Conservation (phyloP, 1,140 invertebrate genomes). For the Caenorhabditis tropicalis region DNA sequence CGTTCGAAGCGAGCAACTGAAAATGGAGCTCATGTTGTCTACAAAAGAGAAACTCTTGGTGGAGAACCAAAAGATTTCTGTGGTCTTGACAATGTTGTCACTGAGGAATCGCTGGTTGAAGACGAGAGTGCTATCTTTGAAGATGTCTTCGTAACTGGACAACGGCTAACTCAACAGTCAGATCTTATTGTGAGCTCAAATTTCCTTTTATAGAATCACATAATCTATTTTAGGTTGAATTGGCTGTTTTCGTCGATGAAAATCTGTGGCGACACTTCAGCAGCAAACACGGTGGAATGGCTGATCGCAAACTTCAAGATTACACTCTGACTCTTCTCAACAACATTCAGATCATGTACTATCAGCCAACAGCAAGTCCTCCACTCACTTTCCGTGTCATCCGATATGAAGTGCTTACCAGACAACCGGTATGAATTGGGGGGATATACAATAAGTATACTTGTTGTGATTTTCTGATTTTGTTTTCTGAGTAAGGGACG, state of each 20-base stretch:
- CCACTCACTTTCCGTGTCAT: slow-evolving; percentile 67
- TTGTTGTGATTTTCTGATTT: background rate
- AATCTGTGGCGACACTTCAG: slow-evolving; percentile 69
- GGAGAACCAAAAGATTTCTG: slow-evolving; percentile 63
- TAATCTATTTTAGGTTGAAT: slow-evolving; percentile 61
- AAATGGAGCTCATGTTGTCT: slow-evolving; percentile 66
- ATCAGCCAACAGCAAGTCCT: slow-evolving; percentile 68
- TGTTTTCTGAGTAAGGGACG: background rate
- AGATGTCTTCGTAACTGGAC: slow-evolving; percentile 70
- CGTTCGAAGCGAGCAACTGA: slow-evolving; percentile 62
- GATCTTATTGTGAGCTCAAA: slow-evolving; percentile 63
- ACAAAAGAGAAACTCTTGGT: slow-evolving; percentile 63
- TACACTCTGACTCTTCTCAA: slow-evolving; percentile 66
- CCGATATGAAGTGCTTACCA: slow-evolving; percentile 69
- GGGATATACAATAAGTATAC: background rate
- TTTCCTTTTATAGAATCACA: background rate
- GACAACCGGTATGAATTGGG: slow-evolving; percentile 59
- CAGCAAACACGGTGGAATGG: slow-evolving; percentile 66
- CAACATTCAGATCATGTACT: slow-evolving; percentile 72
- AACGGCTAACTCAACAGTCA: slow-evolving; percentile 64
- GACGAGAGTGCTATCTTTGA: slow-evolving; percentile 69
- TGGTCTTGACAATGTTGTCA: slow-evolving; percentile 69
- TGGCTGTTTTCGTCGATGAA: slow-evolving; percentile 71
- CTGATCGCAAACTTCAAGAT: slow-evolving; percentile 66
- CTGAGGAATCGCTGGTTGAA: slow-evolving; percentile 67